Percentiles rank a stretch among this genome's conserved stretches.
Conservation (phyloP, 2,797 vertebrate species). For the Rhodeus uyekii region DNA sequence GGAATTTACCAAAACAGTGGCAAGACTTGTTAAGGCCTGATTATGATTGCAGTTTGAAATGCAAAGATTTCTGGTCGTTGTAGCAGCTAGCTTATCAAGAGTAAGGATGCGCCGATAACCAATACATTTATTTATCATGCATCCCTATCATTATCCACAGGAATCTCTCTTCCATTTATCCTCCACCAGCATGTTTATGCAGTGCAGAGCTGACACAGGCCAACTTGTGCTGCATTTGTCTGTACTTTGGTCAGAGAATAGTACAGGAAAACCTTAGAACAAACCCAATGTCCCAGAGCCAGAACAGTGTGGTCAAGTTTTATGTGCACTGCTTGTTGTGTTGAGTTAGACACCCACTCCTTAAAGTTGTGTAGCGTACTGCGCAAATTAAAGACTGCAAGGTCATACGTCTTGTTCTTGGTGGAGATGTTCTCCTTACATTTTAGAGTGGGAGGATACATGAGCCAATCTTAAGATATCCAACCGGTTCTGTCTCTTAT, state of each 20-base stretch:
- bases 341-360: constrained; percentile 22
- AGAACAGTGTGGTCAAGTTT: constrained; percentile 52
- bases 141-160: not conserved
- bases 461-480: constrained; percentile 40
- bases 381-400: constrained; percentile 51
- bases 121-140: not conserved
- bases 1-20: not conserved
- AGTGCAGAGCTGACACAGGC: constrained; percentile 15
- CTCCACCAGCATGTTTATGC: not conserved
- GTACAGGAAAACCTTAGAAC: constrained; percentile 53
- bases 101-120: not conserved
- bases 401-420: constrained; percentile 44
- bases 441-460: constrained; percentile 34
- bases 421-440: constrained; percentile 16
- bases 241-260: constrained; percentile 50
- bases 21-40: not conserved
- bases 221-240: not conserved
- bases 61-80: not conserved
- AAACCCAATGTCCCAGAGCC: constrained; percentile 51
- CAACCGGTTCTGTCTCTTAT: constrained; percentile 35
- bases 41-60: not conserved
- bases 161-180: not conserved
- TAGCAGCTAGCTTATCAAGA: not conserved
- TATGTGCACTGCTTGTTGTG: constrained; percentile 43
- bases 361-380: constrained; percentile 20